Evolutionary conservation across 2,113 vertebrate genomes (phyloP).

Genomic region (Eidolon helvum): DNA sequence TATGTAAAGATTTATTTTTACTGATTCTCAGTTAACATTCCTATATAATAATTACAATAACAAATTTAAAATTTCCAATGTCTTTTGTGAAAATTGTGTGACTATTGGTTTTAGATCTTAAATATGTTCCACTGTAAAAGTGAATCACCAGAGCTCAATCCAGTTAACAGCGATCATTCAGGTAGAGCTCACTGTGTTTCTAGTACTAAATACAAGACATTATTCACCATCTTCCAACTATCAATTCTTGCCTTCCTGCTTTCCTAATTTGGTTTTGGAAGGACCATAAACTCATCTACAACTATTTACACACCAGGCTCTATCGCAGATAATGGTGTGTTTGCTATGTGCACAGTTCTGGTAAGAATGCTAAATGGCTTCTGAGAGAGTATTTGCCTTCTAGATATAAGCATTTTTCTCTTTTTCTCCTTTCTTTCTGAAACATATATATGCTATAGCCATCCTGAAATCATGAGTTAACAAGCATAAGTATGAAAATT

Average conservation of each 20-base stretch:
- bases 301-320: neutral
- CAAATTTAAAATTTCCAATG: neutral
- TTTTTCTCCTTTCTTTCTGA: neutral
- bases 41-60: neutral
- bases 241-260: neutral
- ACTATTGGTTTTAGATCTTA: neutral
- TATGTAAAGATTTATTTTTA: neutral
- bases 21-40: neutral
- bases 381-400: neutral
- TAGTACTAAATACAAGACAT: neutral
- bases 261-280: neutral
- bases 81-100: neutral
- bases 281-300: neutral
- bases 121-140: neutral
- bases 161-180: neutral
- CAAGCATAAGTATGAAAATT: neutral
- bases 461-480: neutral
- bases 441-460: neutral
- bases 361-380: neutral
- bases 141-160: neutral
- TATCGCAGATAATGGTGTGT: neutral
- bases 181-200: neutral
- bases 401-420: fast-evolving
- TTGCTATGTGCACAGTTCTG: neutral
- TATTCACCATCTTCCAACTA: neutral